Base-by-base conservation (phyloP, 2,888 invertebrate species). In the Notocelia uddmanniana region DNA sequence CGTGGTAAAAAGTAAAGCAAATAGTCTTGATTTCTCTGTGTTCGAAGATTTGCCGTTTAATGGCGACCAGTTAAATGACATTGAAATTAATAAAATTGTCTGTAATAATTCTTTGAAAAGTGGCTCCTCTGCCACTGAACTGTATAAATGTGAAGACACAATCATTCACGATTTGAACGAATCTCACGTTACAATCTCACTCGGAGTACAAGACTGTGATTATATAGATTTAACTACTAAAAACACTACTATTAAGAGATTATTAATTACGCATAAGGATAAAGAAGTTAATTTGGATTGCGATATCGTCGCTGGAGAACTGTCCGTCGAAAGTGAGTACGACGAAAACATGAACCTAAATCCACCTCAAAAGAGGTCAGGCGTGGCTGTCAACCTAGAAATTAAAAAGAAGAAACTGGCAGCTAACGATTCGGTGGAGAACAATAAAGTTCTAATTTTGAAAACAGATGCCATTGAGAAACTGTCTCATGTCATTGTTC, bases 381-480 rank as follows among this genome's bases (percentile, higher is more conserved):
- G 83, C 19, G 84, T 90, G 41, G 78, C 87, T 81, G 86, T 92
- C 81, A 91, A 85, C 77, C 78, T 92, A 80, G 91, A 92, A 88
- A 89, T 91, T 77, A 92, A 91, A 88, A 92, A 87, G 82, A 86
- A 86, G 78, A 90, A 87, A 75, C 74, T 83, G 81, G 81, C 88
- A 76, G 58, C 67, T 74, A 78, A 79, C 75, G 81, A 83, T 78
- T 81, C 76, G 73, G 76, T 76, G 82, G 87, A 88, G 82, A 83
- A 87, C 81, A 78, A 84, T 78, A 91, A 88, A 84, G 85, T 93
- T 93, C 93, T 92, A 85, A 91, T 91, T 93, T 92, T 92, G 83
- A 93, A 93, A 73, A 89, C 90, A 79, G 85, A 90, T 84, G 90
- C 89, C 85, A 87, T 89, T 83, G 88, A 89, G 79, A 90, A 89